Base-by-base conservation (phyloP, 1,140 invertebrate genomes). In the Charaxes varanes region DNA sequence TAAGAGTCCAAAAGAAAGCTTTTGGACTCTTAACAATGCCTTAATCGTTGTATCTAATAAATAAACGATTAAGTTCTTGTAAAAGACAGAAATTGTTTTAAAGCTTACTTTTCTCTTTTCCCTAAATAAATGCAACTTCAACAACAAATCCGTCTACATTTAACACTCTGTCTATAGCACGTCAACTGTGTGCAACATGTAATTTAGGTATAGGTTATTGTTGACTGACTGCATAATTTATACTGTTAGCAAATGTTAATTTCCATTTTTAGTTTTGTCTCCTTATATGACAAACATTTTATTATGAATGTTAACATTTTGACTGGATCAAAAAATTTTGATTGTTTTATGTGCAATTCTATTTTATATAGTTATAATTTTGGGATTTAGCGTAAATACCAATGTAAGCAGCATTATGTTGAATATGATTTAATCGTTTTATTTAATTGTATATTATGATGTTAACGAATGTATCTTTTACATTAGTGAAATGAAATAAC, bases 221-320 rank as follows among this genome's bases (percentile, higher is more conserved):
- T 78, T 73, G 73, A 74, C 68, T 73, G 73, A 77, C 60, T 67
- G 68, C 62, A 68, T 78, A 63, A 69, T 78, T 74, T 71, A 73
- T 71, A 44, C 62, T 43, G 50, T 63, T 62, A 58, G 57, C 53
- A 34, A 60, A 52, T 52, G 41, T 46, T 63, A 55, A 58, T 65
- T 52, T 42, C 45, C 45, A 49, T 42, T 8, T 41, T 51, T 37
- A 16, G 43, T 37, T 41, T 53, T 30, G 13, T 35, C 36, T 41
- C 32, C 35, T 47, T 35, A 31, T 35, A 41, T 8, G 15, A 26
- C 15, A 40, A 31, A 36, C 41, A 26, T 36, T 37, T 21, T 46
- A 46, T 41, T 37, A 27, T 41, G 7, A 38, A 34, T 33, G 22
- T 48, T 26, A 36, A 41, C 32, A 42, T 41, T 57, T 58, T 53